Base-by-base conservation (phyloP, 2,888 invertebrate species). In the Tortricodes alternella region DNA sequence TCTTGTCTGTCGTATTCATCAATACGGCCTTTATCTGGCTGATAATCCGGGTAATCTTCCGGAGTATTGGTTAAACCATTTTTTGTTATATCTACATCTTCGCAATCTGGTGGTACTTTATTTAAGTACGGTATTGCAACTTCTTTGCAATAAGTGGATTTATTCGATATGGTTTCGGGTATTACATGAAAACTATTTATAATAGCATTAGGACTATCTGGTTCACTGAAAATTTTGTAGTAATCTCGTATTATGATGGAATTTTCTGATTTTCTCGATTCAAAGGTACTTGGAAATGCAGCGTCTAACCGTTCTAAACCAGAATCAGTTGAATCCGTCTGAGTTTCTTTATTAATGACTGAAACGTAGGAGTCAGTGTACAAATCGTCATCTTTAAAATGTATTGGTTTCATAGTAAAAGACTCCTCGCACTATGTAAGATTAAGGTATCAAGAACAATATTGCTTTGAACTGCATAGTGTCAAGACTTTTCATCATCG, bases 111-210 rank as follows among this genome's bases (percentile, higher is more conserved):
- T 13, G 70, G 65, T 38, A 63, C 60, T 37, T 62, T 53, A 58
- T 70, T 74, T 5, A 76, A 49, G 13, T 67, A 74, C 0, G 81
- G 81, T 55, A 68, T 69, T 32, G 75, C 75, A 2, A 81, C 69
- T 66, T 83, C 82, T 60, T 66, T 76, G 46, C 74, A 75, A 51
- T 78, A 78, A 53, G 58, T 72, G n/a, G n/a, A 38, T 71, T 73
- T 50, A 67, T 64, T 5, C 65, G 71, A 7, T 70, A 58, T 27
- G 59, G 55, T 5, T 37, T 58, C 4, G 62, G 62, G 9, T 65
- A 61, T 5, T 62, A n/a, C n/a, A n/a, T n/a, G n/a, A n/a, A n/a
- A n/a, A n/a, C n/a, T n/a, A n/a, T n/a, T n/a, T n/a, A n/a, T n/a
- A n/a, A n/a, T n/a, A n/a, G n/a, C n/a, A n/a, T n/a, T n/a, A n/a